phyloP scores from a whole-genome alignment of 2,888 invertebrate species.

The Agrilus cyanescens region DNA sequence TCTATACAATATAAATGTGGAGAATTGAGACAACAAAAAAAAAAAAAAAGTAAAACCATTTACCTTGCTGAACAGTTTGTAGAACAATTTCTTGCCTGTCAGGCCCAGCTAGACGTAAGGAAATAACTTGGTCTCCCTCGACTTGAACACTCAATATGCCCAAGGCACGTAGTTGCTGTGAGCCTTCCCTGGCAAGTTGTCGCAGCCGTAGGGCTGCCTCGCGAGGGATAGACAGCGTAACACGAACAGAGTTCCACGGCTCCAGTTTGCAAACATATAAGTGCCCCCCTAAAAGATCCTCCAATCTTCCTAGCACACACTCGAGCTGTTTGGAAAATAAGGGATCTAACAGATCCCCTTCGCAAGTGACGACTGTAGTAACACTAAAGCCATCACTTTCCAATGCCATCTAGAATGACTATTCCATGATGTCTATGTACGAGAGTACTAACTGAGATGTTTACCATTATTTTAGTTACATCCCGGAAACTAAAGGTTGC shows the following conservation, averaged over 20 bases:
- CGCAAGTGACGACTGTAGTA: conserved; percentile 79
- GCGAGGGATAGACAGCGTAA: conserved; percentile 93
- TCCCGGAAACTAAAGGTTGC: neutral
- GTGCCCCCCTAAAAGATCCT: conserved; percentile 52
- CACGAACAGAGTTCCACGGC: conserved; percentile 97
- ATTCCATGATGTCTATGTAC: conserved; percentile 1
- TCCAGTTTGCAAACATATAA: conserved; percentile 70
- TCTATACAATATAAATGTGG: neutral
- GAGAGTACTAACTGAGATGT: neutral
- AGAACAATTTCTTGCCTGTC: conserved; percentile 61
- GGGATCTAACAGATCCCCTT: conserved; percentile 82
- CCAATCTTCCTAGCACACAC: conserved; percentile 64
- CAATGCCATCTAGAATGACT: conserved; percentile 55
- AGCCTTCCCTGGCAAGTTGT: conserved; percentile 84
- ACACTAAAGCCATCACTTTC: conserved; percentile 73
- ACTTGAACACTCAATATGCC: conserved; percentile 93
- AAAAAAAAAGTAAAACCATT: conserved; percentile 1
- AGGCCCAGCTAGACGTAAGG: conserved; percentile 52
- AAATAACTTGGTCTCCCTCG: conserved; percentile 74
- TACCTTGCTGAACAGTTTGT: conserved; percentile 40
- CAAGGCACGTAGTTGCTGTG: conserved; percentile 76
- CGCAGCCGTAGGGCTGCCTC: conserved; percentile 88
- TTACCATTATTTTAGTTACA: conserved; percentile 12
- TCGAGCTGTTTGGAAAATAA: conserved; percentile 72
- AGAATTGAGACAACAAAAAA: neutral